Evolutionary conservation across 92 coral and sea anemone species (phyloP).

Genomic region (Isaurus tuberculatus): DNA sequence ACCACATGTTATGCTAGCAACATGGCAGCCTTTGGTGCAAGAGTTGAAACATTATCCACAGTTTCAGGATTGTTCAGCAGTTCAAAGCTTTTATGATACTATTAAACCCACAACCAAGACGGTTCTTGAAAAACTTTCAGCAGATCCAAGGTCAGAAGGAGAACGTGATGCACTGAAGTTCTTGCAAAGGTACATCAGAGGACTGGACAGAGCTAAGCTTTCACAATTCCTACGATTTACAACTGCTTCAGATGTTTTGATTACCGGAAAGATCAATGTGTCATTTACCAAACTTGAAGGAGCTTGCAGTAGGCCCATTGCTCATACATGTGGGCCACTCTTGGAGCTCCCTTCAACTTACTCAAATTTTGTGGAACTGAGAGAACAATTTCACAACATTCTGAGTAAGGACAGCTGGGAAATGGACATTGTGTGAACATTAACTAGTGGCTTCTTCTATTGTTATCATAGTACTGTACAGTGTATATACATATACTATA

Average conservation of each 20-base stretch:
- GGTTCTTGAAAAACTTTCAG: constrained; percentile 57
- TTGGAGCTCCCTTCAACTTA: constrained; percentile 27
- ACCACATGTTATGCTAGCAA: constrained; percentile 51
- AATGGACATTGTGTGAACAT: constrained; percentile 40
- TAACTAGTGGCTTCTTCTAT: background rate
- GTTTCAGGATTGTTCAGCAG: constrained; percentile 30
- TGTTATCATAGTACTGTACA: background rate
- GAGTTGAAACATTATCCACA: constrained; percentile 16
- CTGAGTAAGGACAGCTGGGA: constrained; percentile 42
- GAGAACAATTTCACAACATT: constrained; percentile 24
- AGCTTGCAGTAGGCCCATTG: constrained; percentile 19
- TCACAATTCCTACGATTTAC: constrained; percentile 8
- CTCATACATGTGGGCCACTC: constrained; percentile 39
- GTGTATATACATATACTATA: background rate
- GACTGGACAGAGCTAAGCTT: constrained; percentile 13
- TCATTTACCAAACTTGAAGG: constrained; percentile 29
- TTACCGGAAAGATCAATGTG: constrained; percentile 1
- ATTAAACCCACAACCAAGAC: constrained; percentile 66
- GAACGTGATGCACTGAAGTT: constrained; percentile 73
- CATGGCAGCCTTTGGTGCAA: constrained; percentile 38
- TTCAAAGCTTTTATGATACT: constrained; percentile 43
- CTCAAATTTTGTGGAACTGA: constrained; percentile 38
- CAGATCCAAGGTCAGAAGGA: constrained; percentile 59
- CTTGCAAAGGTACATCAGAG: constrained; percentile 59
- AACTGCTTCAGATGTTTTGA: constrained; percentile 35